phyloP scores from a whole-genome alignment of 2,797 vertebrate species.

The Enteromius treurensis region DNA sequence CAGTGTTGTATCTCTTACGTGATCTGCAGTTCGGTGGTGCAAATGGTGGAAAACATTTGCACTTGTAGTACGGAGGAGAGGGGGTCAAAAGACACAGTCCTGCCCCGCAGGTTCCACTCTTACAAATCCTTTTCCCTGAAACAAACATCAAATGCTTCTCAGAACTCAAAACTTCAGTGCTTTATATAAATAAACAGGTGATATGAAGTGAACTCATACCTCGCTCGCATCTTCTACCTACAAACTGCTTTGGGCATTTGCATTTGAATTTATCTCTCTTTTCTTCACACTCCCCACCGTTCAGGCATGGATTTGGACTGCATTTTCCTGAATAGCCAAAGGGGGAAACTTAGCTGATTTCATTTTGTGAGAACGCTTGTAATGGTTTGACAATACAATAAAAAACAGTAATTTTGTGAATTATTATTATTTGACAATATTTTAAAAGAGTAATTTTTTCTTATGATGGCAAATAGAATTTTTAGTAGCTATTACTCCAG shows the following conservation, averaged over 20 bases:
- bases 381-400: not conserved
- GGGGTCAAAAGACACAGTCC: conserved; percentile 78
- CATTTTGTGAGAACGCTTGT: not conserved
- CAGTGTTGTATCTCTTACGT: conserved; percentile 61
- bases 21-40: conserved; percentile 81
- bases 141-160: not conserved
- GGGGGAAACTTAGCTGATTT: not conserved
- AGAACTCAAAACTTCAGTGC: not conserved
- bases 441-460: not conserved
- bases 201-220: conserved; percentile 61
- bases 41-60: conserved; percentile 81
- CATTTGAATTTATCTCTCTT: conserved; percentile 69
- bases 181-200: not conserved
- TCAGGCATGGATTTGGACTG: conserved; percentile 73
- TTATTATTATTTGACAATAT: not conserved
- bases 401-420: not conserved
- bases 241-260: conserved; percentile 71
- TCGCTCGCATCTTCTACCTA: conserved; percentile 74
- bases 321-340: conserved; percentile 68
- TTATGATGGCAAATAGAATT: not conserved
- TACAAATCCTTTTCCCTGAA: conserved; percentile 68
- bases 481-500: not conserved
- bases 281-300: conserved; percentile 72
- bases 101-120: conserved; percentile 64
- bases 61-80: conserved; percentile 71